Percentiles rank a stretch among this genome's conserved stretches.
Conservation (phyloP, 2,113 vertebrate genomes). For the Notothenia coriiceps region DNA sequence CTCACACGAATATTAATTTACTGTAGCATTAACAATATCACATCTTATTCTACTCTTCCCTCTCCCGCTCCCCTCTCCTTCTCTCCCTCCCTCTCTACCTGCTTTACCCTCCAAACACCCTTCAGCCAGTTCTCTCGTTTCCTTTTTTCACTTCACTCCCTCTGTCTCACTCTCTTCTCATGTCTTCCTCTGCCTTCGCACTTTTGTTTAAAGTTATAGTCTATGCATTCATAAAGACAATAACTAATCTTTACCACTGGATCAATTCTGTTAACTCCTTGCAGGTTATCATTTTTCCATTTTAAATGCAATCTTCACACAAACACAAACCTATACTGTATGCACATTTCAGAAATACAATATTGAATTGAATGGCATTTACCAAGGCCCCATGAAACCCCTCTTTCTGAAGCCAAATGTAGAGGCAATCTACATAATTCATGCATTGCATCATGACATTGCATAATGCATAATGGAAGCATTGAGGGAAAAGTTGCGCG, state of each 20-base stretch:
- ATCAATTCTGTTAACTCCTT: constrained; percentile 8
- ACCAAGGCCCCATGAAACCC: constrained; percentile 4
- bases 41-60: constrained; percentile 75
- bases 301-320: constrained; percentile 32
- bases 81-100: constrained; percentile 15
- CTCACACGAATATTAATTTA: constrained; percentile 84
- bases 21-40: constrained; percentile 83
- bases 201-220: constrained; percentile 35
- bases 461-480: constrained; percentile 45
- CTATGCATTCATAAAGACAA: constrained; percentile 31
- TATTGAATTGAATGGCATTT: constrained; percentile 43
- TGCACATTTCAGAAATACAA: constrained; percentile 3
- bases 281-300: constrained; percentile 24
- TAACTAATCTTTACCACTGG: constrained; percentile 10
- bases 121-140: constrained; percentile 71
- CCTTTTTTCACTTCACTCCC: constrained; percentile 31
- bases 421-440: constrained; percentile 66
- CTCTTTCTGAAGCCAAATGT: constrained; percentile 36
- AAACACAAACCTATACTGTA: constrained; percentile 3
- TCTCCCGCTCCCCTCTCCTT: constrained; percentile 2
- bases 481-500: constrained; percentile 45
- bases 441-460: constrained; percentile 47
- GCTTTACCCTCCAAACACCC: constrained; percentile 81
- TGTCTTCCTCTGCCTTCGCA: constrained; percentile 18
- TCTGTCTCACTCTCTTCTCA: constrained; percentile 4